Evolutionary conservation across 2,113 vertebrate genomes (phyloP).

Genomic region (Tychaedon coryphoeus): DNA sequence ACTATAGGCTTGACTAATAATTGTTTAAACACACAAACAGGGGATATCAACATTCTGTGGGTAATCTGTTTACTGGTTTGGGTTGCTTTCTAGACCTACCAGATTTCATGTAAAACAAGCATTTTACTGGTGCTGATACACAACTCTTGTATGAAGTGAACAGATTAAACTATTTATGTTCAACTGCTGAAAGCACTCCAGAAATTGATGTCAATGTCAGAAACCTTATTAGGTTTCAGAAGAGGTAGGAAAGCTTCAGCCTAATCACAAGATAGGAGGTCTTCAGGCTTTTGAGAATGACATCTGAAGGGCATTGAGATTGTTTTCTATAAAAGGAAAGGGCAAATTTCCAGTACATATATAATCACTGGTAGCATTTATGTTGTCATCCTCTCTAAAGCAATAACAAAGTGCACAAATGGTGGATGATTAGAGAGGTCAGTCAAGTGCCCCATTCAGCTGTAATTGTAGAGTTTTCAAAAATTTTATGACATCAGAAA

Average conservation of each 20-base stretch:
- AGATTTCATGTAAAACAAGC: not conserved
- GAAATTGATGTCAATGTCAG: constrained; percentile 8
- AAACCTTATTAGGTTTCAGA: constrained; percentile 53
- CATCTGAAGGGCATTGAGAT: constrained; percentile 55
- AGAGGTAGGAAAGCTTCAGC: constrained; percentile 16
- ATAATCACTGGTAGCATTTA: constrained; percentile 56
- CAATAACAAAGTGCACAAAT: constrained; percentile 61
- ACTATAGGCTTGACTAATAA: not conserved
- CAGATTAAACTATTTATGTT: constrained; percentile 46
- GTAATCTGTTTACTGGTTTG: not conserved
- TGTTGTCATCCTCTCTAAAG: constrained; percentile 61
- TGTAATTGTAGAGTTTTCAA: constrained; percentile 56
- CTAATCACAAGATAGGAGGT: constrained; percentile 40
- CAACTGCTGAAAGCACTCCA: constrained; percentile 10
- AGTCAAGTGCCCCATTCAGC: constrained; percentile 51
- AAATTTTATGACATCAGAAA: constrained; percentile 56
- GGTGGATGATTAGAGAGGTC: constrained; percentile 62
- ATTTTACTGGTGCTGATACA: not conserved
- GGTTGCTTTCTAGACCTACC: not conserved
- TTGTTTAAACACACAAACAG: not conserved
- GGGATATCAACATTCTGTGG: not conserved
- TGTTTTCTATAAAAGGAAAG: constrained; percentile 59
- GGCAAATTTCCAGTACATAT: constrained; percentile 54
- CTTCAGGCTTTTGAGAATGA: constrained; percentile 30
- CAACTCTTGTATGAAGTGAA: not conserved